Evolutionary conservation across 2,797 vertebrate genomes (phyloP), one percentile per base, ranked within the genome.

Genomic region (Lithobates pipiens): DNA sequence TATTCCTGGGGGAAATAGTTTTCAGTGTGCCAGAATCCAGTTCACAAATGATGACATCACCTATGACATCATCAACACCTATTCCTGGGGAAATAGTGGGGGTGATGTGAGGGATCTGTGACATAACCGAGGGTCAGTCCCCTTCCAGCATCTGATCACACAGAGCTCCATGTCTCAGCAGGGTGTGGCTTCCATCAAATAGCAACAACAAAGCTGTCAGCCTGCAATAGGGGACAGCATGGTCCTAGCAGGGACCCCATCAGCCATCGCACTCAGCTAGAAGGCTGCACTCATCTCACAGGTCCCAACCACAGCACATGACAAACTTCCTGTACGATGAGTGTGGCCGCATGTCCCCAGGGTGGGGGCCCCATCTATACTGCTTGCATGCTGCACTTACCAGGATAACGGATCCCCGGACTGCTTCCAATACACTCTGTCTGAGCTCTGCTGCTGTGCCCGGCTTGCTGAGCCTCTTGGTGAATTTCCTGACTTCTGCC

Each of bases 401-500:
- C 97, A 95, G 95, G 10, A 94, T 94, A 90, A 94, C 94, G 68
- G 97, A 95, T 89, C 94, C 94, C 86, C 95, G 94, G 91, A 99
- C 97, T 42, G 97, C 97, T 94, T 99, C 98, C 32, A 95, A 98
- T 74, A 98, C 98, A 92, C 97, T 99, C 92, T 98, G 97, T 74
- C 97, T 90, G 72, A 99, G 96, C 92, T 97, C 98, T 76, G 98
- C 98, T 0, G 98, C 97, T 44, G 97, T 99, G 83, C 98, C 98
- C 0, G 97, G 97, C 91, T 98, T 99, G 94, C 98, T 98, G 75
- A 99, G 89, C 93, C 97, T 91, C 91, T 99, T 99, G 15, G 97
- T 99, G 93, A 98, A 99, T 95, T 97, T 99, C 86, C 97, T 96
- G 82, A 98, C 97, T 90, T 99, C 97, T 3, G 96, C 94, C 98